Conservation (phyloP, 1,140 invertebrate genomes). For the Centruroides vittatus region DNA sequence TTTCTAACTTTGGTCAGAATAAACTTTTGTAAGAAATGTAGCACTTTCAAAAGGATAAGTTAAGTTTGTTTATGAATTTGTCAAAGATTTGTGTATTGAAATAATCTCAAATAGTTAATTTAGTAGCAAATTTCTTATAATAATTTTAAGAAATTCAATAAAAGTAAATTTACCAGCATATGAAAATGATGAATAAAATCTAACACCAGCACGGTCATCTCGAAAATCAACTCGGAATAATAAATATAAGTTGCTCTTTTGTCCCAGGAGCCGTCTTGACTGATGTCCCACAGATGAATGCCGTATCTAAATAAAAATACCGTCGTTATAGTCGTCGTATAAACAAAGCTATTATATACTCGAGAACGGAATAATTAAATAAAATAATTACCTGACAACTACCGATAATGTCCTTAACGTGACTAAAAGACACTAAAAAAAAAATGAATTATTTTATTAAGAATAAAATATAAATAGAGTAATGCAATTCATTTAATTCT, state of each 20-base stretch:
- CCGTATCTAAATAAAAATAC: slow-evolving; percentile 33
- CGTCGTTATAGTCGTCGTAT: not conserved
- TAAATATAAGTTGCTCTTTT: slow-evolving; percentile 45
- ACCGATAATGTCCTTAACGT: not conserved
- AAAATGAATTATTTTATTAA: not conserved
- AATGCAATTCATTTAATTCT: not conserved
- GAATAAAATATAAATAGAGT: not conserved
- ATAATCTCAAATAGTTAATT: too few relatives aligned
- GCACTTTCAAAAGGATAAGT: too few relatives aligned
- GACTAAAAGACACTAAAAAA: not conserved
- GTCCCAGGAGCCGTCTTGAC: slow-evolving; percentile 43
- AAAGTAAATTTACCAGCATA: slow-evolving; percentile 31
- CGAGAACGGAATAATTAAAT: not conserved
- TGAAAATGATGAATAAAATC: slow-evolving; percentile 48
- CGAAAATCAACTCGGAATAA: slow-evolving; percentile 64
- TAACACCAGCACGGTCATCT: slow-evolving; percentile 51
- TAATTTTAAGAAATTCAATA: too few relatives aligned
- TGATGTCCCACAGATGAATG: slow-evolving; percentile 52
- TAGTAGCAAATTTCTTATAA: too few relatives aligned
- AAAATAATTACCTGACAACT: not conserved
- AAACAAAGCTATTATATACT: not conserved
- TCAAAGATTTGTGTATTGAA: too few relatives aligned
- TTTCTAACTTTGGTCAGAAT: too few relatives aligned
- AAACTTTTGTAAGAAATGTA: too few relatives aligned
- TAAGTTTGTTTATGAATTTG: too few relatives aligned